phyloP scores from a whole-genome alignment of 2,113 vertebrate species.

The Zosterops borbonicus region DNA sequence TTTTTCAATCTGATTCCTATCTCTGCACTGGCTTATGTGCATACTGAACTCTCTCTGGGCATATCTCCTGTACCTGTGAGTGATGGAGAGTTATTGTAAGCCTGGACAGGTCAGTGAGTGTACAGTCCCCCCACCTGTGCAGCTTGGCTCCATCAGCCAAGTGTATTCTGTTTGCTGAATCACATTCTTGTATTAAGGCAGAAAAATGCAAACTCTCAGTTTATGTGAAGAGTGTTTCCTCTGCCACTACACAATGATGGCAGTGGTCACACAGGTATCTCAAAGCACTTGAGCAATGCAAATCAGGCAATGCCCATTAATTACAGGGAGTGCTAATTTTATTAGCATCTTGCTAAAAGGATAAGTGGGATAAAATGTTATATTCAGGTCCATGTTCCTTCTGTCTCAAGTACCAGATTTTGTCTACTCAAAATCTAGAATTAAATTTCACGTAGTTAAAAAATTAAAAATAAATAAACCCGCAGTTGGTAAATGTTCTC shows the following conservation, averaged over 20 bases:
- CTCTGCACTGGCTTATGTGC: background rate
- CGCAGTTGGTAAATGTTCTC: background rate
- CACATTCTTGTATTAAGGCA: background rate
- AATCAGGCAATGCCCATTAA: background rate
- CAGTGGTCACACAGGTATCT: background rate
- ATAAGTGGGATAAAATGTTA: background rate
- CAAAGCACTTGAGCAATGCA: background rate
- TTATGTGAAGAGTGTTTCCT: background rate
- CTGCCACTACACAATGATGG: background rate
- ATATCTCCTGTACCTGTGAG: background rate
- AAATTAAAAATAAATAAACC: background rate
- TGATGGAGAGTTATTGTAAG: background rate
- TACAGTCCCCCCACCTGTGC: background rate
- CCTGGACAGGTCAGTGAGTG: background rate
- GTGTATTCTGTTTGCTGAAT: background rate
- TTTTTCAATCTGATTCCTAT: background rate
- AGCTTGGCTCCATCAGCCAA: background rate
- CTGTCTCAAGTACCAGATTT: background rate
- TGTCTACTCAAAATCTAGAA: background rate
- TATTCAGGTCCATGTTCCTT: background rate
- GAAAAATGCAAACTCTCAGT: background rate
- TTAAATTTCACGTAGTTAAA: accelerated
- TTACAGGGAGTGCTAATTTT: background rate
- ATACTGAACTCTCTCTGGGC: background rate
- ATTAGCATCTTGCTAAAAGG: background rate